Base-by-base conservation (phyloP, 2,888 invertebrate genomes). In the Acleris literana region DNA sequence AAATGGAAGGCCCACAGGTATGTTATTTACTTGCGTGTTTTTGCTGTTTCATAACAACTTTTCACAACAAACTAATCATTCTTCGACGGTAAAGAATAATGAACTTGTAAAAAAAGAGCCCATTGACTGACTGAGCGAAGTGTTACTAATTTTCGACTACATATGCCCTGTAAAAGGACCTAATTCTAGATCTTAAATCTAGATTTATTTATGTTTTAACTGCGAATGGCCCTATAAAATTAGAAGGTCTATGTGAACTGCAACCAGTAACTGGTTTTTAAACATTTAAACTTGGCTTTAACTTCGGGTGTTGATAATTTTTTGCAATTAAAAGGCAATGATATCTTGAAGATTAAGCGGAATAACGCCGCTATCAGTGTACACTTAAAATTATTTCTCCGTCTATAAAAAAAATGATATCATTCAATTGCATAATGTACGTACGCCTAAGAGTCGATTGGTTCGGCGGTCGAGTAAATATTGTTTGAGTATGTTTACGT, bases 1-100 rank as follows among this genome's bases (percentile, higher is more conserved):
- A 96, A 88, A 95, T 96, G 92, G 97, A 97, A 89, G 95, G 95
- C 84, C 95, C 95, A 80, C 96, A 96, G 93, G 93, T 93, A 83
- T 75, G 68, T 49, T 43, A 17, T 58, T 20, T 59, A 58, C 46
- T 16, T 39, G 44, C 33, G 29, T 63, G 52, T 5, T 52, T n/a
- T 16, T 16, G 17, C 7, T 20, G 16, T 13, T 39, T 33, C 20
- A 16, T 18, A 43, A 2, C 20, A 20, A 39, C 39, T 39, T 2
- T 4, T n/a, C n/a, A n/a, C n/a, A n/a, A n/a, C n/a, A 39, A 13
- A 0, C 39, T 33, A 33, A 1, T 33, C n/a, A n/a, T n/a, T n/a
- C 33, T 33, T 39, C 11, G 3, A 4, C 39, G 4, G 39, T 39
- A 39, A 4, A 39, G 0, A 39, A 13, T 13, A 13, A 13, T 4